Base-by-base conservation (phyloP, 2,888 invertebrate species). In the Resseliella maxima region DNA sequence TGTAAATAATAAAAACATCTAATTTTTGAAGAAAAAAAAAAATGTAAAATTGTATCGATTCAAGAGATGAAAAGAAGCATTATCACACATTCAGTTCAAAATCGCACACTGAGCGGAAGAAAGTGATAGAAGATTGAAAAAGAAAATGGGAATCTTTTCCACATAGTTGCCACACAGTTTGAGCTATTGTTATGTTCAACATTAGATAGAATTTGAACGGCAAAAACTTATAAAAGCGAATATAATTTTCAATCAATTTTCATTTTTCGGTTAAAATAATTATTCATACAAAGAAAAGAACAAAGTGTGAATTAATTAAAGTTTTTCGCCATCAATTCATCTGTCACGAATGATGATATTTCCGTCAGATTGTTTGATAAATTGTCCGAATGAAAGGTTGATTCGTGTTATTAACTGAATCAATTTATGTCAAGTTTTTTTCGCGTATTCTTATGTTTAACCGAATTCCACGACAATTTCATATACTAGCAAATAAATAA, bases 401-500 rank as follows among this genome's bases (percentile, higher is more conserved):
- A 59, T 59, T 27, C 59, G 27, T 59, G 59, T 59, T 18, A 50
- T 24, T 24, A 50, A 50, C 15, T 21, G 18, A 31, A 10, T 72
- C 31, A 15, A 24, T 3, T 24, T n/a, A 59, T 5, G 3, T 59
- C 72, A 5, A n/a, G 2, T 72, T 31, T 18, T 12, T 31, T 72
- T 72, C 31, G 8, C 59, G 24, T 50, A 12, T 50, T 50, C 50
- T 50, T 24, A n/a, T 59, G 59, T 59, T 59, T n/a, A 59, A 59
- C 59, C 24, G 27, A 59, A 59, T 24, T 18, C 50, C 24, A 3
- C 59, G 12, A 59, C 50, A 59, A 27, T 50, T 59, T 59, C 59
- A 18, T 59, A 59, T 24, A 24, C 59, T 59, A 59, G 18, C 2
- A 72, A 72, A 72, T 72, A 72, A 72, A 72, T 50, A 72, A 15